Evolutionary conservation across 92 coral and sea anemone species (phyloP).

Genomic region (Actinostola sp.): DNA sequence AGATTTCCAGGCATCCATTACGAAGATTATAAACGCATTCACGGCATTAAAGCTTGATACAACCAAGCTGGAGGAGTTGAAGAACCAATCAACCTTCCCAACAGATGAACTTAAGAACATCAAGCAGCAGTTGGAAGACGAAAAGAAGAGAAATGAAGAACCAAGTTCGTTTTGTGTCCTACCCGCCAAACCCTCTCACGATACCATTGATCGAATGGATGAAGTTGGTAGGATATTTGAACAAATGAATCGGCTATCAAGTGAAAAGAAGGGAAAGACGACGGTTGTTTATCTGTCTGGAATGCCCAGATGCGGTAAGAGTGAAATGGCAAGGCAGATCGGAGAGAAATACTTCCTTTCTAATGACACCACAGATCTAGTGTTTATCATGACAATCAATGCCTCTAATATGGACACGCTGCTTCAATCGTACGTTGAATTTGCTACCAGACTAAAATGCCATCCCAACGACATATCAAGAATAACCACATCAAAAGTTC

Average conservation of each 20-base stretch:
- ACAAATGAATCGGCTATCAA: neutral
- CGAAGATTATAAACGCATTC: conserved; percentile 7
- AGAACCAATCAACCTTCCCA: conserved; percentile 20
- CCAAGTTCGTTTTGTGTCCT: neutral
- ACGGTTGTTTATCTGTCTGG: conserved; percentile 42
- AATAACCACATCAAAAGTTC: too few relatives aligned
- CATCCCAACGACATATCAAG: neutral
- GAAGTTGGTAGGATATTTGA: neutral
- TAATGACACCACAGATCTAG: neutral
- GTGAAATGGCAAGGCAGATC: conserved; percentile 48
- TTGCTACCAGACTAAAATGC: neutral
- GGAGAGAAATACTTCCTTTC: conserved; percentile 25
- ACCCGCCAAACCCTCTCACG: conserved; percentile 13
- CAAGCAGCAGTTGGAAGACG: neutral
- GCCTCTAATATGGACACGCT: conserved; percentile 27
- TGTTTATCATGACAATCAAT: conserved; percentile 24
- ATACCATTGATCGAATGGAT: neutral
- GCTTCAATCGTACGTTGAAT: conserved; percentile 8
- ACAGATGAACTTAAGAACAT: neutral
- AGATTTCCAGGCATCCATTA: conserved; percentile 2
- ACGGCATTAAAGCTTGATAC: too few relatives aligned
- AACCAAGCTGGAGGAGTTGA: conserved; percentile 21
- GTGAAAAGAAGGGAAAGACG: conserved; percentile 5
- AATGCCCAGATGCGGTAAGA: conserved; percentile 49
- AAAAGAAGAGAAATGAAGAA: neutral